Evolutionary conservation across 2,888 invertebrate genomes (phyloP).

Genomic region (Podabrus alpinus): DNA sequence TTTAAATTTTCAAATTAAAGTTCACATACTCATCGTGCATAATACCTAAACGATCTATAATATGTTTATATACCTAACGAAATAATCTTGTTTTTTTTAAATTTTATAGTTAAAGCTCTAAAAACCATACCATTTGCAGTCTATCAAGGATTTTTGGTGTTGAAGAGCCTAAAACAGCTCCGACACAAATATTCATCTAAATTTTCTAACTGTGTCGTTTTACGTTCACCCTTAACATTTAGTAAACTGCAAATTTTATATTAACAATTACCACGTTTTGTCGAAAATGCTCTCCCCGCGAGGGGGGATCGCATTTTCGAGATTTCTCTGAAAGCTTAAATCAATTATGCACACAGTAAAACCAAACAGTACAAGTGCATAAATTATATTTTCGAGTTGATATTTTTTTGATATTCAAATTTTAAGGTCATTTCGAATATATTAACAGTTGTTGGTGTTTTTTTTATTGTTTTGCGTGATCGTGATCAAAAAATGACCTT

Average conservation of each 20-base stretch:
- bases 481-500: slow-evolving; percentile 18
- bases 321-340: slow-evolving; percentile 12
- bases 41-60: not conserved
- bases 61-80: slow-evolving; percentile 2
- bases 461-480: slow-evolving; percentile 10
- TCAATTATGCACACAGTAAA: slow-evolving; percentile 26
- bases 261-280: not conserved
- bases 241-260: not conserved
- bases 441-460: slow-evolving; percentile 16
- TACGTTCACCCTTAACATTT: not conserved
- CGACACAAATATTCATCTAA: slow-evolving; percentile 2
- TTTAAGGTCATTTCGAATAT: slow-evolving; percentile 17
- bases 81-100: not conserved
- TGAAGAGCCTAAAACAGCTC: slow-evolving; percentile 21
- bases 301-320: slow-evolving; percentile 1
- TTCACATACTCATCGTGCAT: slow-evolving; percentile 20
- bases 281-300: not conserved
- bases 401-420: slow-evolving; percentile 6
- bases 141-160: slow-evolving; percentile 19
- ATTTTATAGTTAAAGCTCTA: slow-evolving; percentile 4
- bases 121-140: slow-evolving; percentile 16
- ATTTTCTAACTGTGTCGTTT: slow-evolving; percentile 8
- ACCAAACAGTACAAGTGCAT: slow-evolving; percentile 10
- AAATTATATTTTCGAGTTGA: not conserved
- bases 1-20: not conserved